Base-by-base conservation (phyloP, 2,888 invertebrate species). In the Bhutanitis thaidina region DNA sequence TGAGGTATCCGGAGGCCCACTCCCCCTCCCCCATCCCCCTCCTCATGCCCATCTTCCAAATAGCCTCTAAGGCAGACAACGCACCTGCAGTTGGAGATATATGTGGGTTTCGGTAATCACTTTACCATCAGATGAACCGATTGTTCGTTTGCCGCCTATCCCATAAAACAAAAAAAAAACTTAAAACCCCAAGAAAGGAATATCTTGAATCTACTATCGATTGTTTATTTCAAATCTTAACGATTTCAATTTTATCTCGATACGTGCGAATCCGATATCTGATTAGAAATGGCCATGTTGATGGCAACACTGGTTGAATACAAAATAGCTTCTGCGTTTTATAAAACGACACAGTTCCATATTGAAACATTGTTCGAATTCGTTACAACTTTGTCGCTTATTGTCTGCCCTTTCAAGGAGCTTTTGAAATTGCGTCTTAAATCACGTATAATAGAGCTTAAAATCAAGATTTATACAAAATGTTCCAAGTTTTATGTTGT, bases 161-260 rank as follows among this genome's bases (percentile, higher is more conserved):
- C n/a, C n/a, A n/a, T n/a, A n/a, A n/a, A n/a, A n/a, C n/a, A n/a
- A n/a, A n/a, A n/a, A n/a, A n/a, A n/a, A 67, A 67, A 74, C 75
- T 72, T 73, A 74, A 74, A 71, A 71, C 59, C 57, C 73, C 73
- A 64, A 68, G 57, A 66, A 71, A 52, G 71, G 71, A 46, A 65
- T 70, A 71, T 72, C 64, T 59, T 54, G 52, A 55, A 50, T 35
- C 49, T 49, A 62, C 67, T 67, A 74, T 79, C 76, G 61, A 71
- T 70, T 64, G 60, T 71, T 71, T 69, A 77, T 76, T 69, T 67
- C 15, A 63, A 72, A 71, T 70, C 71, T 71, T n/a, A 78, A 75
- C 76, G 69, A 80, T 77, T 74, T 75, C 72, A 77, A 76, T 79
- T 74, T 74, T 73, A 78, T 80, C 74, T 69, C 62, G 64, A 74